phyloP scores from a whole-genome alignment of 2,797 vertebrate genomes.

The Tenualosa ilisha region DNA sequence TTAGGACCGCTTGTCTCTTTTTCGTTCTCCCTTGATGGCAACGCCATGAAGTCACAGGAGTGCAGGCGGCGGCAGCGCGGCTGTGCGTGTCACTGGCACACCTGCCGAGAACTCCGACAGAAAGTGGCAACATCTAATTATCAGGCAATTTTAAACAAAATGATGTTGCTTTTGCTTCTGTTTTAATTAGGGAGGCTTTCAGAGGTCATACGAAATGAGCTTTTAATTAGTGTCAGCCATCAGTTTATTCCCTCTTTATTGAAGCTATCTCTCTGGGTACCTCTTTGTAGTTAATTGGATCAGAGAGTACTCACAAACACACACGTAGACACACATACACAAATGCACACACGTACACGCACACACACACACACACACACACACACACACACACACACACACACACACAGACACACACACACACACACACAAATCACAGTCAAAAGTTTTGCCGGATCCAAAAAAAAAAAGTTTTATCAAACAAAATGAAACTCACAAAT shows the following conservation, averaged over 20 bases:
- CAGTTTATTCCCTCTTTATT: conserved; percentile 53
- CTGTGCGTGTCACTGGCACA: conserved; percentile 57
- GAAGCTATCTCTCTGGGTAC: conserved; percentile 53
- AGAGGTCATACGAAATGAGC: conserved; percentile 67
- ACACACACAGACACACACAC: conserved; percentile 52
- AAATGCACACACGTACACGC: conserved; percentile 42
- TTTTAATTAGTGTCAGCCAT: conserved; percentile 69
- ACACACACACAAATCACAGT: conserved; percentile 50
- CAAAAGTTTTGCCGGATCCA: conserved; percentile 38
- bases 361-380: conserved; percentile 46
- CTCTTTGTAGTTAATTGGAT: conserved; percentile 52
- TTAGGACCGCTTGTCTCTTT: neutral
- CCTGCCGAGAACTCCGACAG: conserved; percentile 61
- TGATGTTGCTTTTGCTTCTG: conserved; percentile 57
- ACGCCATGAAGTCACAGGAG: neutral
- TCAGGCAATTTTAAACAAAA: conserved; percentile 64
- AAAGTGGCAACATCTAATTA: conserved; percentile 66
- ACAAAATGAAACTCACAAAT: conserved; percentile 52
- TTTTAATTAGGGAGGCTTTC: conserved; percentile 69
- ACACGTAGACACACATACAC: conserved; percentile 45
- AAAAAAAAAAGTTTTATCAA: conserved; percentile 48
- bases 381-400: conserved; percentile 49
- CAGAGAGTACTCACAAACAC: conserved; percentile 49
- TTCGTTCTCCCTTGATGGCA: neutral
- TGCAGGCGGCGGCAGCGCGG: neutral